Evolutionary conservation across 2,888 invertebrate genomes (phyloP), one percentile per base, ranked within the genome.

Genomic region (Pomacea canaliculata): DNA sequence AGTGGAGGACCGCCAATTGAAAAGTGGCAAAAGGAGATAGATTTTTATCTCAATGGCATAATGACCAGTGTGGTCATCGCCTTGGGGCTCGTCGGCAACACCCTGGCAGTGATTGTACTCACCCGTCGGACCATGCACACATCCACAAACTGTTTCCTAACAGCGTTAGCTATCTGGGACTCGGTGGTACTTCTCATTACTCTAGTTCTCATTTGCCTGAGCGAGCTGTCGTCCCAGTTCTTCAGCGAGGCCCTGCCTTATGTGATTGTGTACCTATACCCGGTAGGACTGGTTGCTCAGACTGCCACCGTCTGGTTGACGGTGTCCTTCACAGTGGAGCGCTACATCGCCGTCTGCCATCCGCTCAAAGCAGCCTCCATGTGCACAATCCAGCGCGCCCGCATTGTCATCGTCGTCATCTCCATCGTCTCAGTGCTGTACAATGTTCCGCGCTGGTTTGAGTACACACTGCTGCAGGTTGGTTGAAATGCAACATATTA

Each of bases 301-400:
- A 97, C 97, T 81, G 96, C 96, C 79, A 97, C 97, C 73, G 96
- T 97, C 76, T 98, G 98, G 92, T 93, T 98, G 88, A 94, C 93
- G 1, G 91, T 93, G 70, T 92, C 92, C 9, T 93, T 93, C 79
- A 93, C 93, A 2, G 92, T 97, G 86, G 98, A 98, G 91, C 93
- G 98, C 75, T 99, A 97, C 92, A 96, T 98, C 80, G 97, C 97
- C 7, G 92, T 92, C 5, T 92, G 92, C 75, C 91, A 92, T 89
- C 98, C 98, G 0, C 92, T 98, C 72, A 93, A 94, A 81, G 97
- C 97, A 2, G 93, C 96, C 74, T 95, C 96, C 3, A 93, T 97
- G 84, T 98, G 98, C 92, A 98, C 98, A 5, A 96, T 96, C 87
- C 94, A 95, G 70, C 93, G 95, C 80, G 98, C 95, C 75, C 93